Evolutionary conservation across 2,113 vertebrate species (phyloP).

Genomic region (Oncorhynchus mykiss): DNA sequence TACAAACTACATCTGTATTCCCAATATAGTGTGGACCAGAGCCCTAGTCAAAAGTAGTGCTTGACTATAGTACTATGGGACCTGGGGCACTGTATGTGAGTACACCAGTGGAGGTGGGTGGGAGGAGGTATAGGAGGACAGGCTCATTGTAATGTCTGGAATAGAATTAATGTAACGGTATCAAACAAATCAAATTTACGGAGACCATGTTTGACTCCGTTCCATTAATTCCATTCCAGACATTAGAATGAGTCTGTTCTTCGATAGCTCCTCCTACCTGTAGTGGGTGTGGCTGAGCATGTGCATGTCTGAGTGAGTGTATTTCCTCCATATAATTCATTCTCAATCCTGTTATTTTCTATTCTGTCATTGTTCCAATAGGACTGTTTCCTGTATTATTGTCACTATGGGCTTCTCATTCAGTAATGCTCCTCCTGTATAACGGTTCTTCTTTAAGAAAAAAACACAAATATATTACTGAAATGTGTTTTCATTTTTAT

Average conservation of each 20-base stretch:
- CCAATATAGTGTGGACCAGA: too few species aligned
- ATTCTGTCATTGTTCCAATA: slow-evolving; percentile 43
- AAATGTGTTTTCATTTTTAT: slow-evolving; percentile 45
- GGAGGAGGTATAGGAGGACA: too few species aligned
- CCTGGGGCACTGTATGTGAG: background rate
- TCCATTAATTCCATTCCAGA: too few species aligned
- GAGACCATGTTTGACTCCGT: too few species aligned
- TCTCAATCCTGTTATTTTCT: slow-evolving; percentile 21
- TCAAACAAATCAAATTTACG: too few species aligned
- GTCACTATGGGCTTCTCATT: slow-evolving; percentile 30
- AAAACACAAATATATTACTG: slow-evolving; percentile 51
- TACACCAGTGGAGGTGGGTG: too few species aligned
- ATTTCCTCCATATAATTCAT: slow-evolving; percentile 34
- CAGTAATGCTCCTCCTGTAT: slow-evolving; percentile 2
- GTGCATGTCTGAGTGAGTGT: background rate
- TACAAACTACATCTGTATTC: too few species aligned
- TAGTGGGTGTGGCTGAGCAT: too few species aligned
- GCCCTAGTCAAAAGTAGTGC: background rate
- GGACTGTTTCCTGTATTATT: slow-evolving; percentile 23
- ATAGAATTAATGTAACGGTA: too few species aligned
- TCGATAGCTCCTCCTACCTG: too few species aligned
- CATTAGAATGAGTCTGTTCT: too few species aligned
- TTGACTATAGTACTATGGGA: too few species aligned
- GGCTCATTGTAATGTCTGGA: background rate
- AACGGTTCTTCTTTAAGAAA: slow-evolving; percentile 49